Base-by-base conservation (phyloP, 2,113 vertebrate species). In the Nycticebus coucang region DNA sequence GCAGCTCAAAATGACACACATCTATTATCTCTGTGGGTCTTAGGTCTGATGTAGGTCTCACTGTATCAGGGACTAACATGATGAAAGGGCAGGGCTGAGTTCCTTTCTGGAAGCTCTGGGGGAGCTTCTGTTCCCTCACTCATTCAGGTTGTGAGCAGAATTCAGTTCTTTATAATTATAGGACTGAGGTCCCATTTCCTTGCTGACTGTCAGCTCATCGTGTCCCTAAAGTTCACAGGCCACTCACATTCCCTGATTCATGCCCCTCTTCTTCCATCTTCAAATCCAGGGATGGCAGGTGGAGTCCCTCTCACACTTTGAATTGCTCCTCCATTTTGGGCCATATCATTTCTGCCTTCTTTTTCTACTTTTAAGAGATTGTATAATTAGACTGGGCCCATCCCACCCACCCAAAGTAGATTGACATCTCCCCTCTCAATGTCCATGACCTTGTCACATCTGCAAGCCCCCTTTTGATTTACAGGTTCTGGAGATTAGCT, bases 81-180 rank as follows among this genome's bases (percentile, higher is more conserved):
- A 5, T 12, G 59, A 69, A 50, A n/a, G 0, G n/a, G 21, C 37
- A 62, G 37, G 8, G 19, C 2, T 2, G 11, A 4, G 5, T 62
- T 50, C 35, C 82, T 24, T 69, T n/a, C 69, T 55, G 59, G 45
- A 6, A 12, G 33, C 33, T 8, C 21, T 4, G 4, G 37, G 55
- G 15, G 4, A 50, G 74, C 45, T 22, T 41, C 45, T 66, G 14
- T 21, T 75, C 68, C 75, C 59, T n/a, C 30, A 28, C 45, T 80
- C 35, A 35, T 33, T 60, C 1, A 59, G 18, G 57, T 26, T 21
- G 11, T 50, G 15, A 45, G 24, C 68, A 53, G 62, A 87, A 82
- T 35, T 85, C 19, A 24, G 86, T 24, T 64, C 41, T 35, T 79
- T 17, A 14, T 0, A 22, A 79, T 9, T 17, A 7, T 2, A 24